Conservation (phyloP, 1,140 invertebrate species). For the Fopius arisanus region DNA sequence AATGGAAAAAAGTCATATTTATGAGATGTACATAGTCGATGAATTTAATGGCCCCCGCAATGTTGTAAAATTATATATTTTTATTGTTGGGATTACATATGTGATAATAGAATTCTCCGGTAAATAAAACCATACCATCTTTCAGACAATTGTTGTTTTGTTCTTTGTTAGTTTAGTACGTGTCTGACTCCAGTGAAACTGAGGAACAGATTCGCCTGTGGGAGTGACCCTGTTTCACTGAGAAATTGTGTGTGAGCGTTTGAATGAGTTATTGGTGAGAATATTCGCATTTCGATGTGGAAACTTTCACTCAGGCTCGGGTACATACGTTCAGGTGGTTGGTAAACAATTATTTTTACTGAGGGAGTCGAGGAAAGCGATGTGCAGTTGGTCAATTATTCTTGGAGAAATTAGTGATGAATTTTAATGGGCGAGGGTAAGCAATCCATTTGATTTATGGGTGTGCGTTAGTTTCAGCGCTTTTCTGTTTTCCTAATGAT, state of each 20-base stretch:
- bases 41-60: background rate
- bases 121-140: background rate
- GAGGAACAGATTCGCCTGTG: background rate
- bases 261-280: constrained; percentile 28
- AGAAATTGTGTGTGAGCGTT: background rate
- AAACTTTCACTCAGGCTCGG: constrained; percentile 37
- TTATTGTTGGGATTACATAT: constrained; percentile 9
- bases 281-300: constrained; percentile 12
- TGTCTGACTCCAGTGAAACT: background rate
- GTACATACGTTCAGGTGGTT: background rate
- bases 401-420: too few relatives aligned
- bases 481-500: too few relatives aligned
- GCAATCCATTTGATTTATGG: too few relatives aligned
- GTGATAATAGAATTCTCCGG: constrained; percentile 9
- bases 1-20: background rate
- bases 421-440: too few relatives aligned
- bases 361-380: background rate
- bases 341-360: background rate
- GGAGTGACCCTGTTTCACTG: background rate
- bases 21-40: constrained; percentile 8
- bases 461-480: too few relatives aligned
- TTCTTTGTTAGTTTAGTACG: background rate
- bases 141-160: background rate
- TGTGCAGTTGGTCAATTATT: background rate
- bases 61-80: constrained; percentile 13